Evolutionary conservation across 2,888 invertebrate species (phyloP), one percentile per base, ranked within the genome.

Genomic region (Myopa testacea): DNA sequence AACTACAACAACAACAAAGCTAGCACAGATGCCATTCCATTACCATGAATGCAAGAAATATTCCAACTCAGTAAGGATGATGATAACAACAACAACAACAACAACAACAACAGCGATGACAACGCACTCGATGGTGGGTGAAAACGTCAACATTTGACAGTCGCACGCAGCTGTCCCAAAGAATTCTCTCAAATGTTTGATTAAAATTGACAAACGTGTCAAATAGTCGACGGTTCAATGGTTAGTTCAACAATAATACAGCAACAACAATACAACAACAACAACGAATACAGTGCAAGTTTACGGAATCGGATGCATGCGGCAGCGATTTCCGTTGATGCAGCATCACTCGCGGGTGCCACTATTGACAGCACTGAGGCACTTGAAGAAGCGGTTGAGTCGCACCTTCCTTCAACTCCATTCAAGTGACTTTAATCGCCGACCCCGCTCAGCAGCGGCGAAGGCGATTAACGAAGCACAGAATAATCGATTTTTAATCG

Each of bases 401-500:
- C 55, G 55, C 55, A 5, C 8, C 55, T 5, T 6, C n/a, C 55
- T 1, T 55, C 55, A 55, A 55, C 26, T 26, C 26, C 58, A n/a
- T n/a, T 3, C 19, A 19, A 58, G 3, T 58, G 58, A 58, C 58
- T 58, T 65, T 1, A 37, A 34, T 7, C 55, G 52, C 8, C 37
- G 34, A 50, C 26, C 19, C 0, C 10, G 40, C 16, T 5, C n/a
- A 71, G 16, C 19, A 37, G 37, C 52, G 55, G 10, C 71, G 52
- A 12, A 12, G 50, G 45, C 69, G 76, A 71, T 71, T 70, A 76
- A 76, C 71, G 63, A 26, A 38, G 50, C 55, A 72, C 34, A 38
- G 55, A 80, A 81, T 82, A 82, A 82, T 81, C 82, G 82, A 81
- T 81, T 82, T 82, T 82, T 82, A 81, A 82, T 81, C 82, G 81